Base-by-base conservation (phyloP, 2,888 invertebrate genomes). In the Atethmia centrago region DNA sequence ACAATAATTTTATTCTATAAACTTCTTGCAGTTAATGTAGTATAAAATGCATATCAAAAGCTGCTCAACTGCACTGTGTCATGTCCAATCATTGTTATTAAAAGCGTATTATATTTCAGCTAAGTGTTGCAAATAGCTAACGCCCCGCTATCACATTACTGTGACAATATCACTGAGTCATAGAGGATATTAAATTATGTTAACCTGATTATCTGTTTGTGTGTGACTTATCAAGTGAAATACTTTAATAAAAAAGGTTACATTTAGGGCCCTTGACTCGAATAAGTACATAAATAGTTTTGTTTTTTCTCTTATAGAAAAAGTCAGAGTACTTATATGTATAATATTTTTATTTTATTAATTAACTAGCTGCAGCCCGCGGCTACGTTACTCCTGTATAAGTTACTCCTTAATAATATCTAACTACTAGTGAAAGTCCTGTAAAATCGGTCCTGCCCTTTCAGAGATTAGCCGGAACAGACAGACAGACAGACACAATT, bases 151-250 rank as follows among this genome's bases (percentile, higher is more conserved):
- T 83, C 71, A 72, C 10, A 36, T 86, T 69, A 70, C 68, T 53
- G 42, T 86, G 70, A 76, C 73, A 67, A 80, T 75, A 71, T 58
- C 58, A 73, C 70, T 86, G 88, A 86, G 28, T 86, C 84, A 81
- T 74, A 21, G 55, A 83, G 79, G 79, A 85, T 82, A 74, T 77
- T 62, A 42, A 71, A 77, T 83, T 69, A 78, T 62, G 12, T 61
- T 55, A 70, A 71, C 55, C 51, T 56, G 59, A 68, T 74, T 63
- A 74, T 78, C 67, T 56, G n/a, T 53, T 9, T 59, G n/a, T 71
- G 9, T 66, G 16, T 28, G 56, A 21, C 45, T 67, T 64, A 66
- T 74, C 36, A 55, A 56, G 28, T 59, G 19, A 40, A 55, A n/a
- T 53, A 31, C 16, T 58, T 36, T 28, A 63, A 2, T 36, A 21